Evolutionary conservation across 2,113 vertebrate genomes (phyloP).

Genomic region (Gavialis gangeticus): DNA sequence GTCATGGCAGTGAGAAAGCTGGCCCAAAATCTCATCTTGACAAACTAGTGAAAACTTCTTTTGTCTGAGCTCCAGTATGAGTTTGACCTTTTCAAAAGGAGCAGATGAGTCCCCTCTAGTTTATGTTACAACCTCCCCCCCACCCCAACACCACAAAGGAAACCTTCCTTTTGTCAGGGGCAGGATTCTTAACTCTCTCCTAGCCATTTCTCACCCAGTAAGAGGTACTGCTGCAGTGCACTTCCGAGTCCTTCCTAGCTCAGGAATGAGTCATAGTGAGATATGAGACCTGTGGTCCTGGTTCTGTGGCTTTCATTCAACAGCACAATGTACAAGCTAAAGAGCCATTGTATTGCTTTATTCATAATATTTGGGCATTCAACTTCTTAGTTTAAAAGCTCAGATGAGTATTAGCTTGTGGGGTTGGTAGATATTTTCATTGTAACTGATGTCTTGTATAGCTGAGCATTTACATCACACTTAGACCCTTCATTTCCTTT

Average conservation of each 20-base stretch:
- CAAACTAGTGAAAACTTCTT: conserved; percentile 37
- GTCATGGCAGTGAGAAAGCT: conserved; percentile 34
- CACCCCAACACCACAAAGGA: background rate
- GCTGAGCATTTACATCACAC: background rate
- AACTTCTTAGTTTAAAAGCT: background rate
- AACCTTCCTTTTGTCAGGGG: background rate
- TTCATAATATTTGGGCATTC: conserved; percentile 2
- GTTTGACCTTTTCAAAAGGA: conserved; percentile 1
- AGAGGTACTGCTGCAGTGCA: background rate
- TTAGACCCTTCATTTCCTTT: background rate
- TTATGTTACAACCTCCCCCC: background rate
- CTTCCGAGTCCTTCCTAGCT: background rate
- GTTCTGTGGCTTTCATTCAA: too few species aligned
- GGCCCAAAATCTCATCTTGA: conserved; percentile 22
- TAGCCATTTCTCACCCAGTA: background rate
- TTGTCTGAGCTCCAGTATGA: conserved; percentile 15
- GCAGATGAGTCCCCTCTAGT: background rate
- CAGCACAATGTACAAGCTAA: background rate
- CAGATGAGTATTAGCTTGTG: background rate
- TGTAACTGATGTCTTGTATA: background rate
- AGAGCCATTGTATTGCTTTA: conserved; percentile 19
- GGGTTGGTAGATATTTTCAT: conserved; percentile 14
- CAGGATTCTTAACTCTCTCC: background rate
- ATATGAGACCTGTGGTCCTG: background rate
- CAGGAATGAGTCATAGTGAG: fast-evolving